Evolutionary conservation across 2,797 vertebrate genomes (phyloP), one percentile per base, ranked within the genome.

Genomic region (Acipenser transmontanus): DNA sequence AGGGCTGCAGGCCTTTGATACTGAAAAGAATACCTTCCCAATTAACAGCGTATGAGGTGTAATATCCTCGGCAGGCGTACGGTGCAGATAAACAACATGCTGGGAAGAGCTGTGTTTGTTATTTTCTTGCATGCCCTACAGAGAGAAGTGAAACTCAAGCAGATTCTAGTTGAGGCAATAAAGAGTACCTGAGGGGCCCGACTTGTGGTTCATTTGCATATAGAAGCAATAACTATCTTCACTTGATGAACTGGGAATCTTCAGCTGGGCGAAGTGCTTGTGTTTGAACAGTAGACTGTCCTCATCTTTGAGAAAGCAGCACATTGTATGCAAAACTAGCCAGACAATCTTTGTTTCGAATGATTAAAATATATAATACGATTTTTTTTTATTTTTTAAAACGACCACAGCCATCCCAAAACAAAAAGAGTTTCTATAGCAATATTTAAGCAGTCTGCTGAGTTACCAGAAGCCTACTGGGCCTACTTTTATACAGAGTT

Each of bases 221-320:
- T 47, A 61, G 17, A 61, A 17, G 60, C 60, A 34, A 9, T 61
- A 61, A 20, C 60, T 61, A 47, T 34, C 17, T 34, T 34, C 60
- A 34, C 60, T 61, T 61, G 60, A 61, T 61, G 60, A 61, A 61
- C 34, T 17, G 17, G 9, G 17, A 34, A 61, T 61, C 13, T 13
- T 7, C 20, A 61, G 17, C 34, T 61, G 60, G 60, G 60, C 47
- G 11, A 34, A 61, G 34, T 61, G 7, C 7, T 34, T 34, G 34
- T 34, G 34, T 34, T 34, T 34, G 34, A 34, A 34, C 34, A 34
- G 34, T 34, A 34, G 34, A 34, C 34, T 34, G 2, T 34, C 34
- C 34, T 34, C 4, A 34, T 34, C 34, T 34, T 34, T 34, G 34
- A 4, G 34, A 34, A 34, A 34, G 34, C 34, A 34, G 34, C 34